phyloP scores from a whole-genome alignment of 2,888 invertebrate genomes.

The Eristalis pertinax region DNA sequence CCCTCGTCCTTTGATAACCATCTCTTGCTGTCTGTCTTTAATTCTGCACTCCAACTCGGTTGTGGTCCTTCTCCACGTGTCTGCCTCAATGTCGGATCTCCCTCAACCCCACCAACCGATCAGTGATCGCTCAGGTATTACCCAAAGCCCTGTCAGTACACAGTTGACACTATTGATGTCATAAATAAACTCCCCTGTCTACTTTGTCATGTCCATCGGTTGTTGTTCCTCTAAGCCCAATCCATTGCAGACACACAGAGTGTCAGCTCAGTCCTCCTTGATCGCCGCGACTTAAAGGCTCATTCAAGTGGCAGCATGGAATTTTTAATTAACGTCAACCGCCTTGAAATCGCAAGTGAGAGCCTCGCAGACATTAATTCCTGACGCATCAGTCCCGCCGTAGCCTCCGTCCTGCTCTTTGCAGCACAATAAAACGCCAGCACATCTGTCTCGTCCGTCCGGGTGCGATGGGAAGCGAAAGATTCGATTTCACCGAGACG shows the following conservation, averaged over 20 bases:
- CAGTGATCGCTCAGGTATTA: no score
- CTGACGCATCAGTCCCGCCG: no score
- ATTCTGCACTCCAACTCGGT: no score
- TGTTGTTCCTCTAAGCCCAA: neutral
- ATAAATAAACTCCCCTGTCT: neutral
- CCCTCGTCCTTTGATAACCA: no score
- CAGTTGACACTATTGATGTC: neutral
- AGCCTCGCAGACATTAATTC: neutral
- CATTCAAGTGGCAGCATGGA: neutral
- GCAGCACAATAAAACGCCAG: neutral
- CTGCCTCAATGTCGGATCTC: no score
- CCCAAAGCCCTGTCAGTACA: neutral
- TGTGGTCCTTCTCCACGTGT: no score
- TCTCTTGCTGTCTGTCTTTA: no score
- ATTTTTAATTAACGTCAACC: constrained; percentile 46
- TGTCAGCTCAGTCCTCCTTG: neutral
- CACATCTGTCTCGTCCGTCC: neutral
- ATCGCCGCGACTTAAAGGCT: neutral
- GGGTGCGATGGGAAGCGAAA: neutral
- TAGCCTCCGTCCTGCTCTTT: no score
- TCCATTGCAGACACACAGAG: neutral
- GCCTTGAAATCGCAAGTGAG: constrained; percentile 13
- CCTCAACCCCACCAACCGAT: no score
- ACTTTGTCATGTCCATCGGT: neutral
- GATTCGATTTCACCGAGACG: constrained; percentile 16